Percentiles rank a stretch among this genome's conserved stretches.
Conservation (phyloP, 2,113 vertebrate genomes). For the Emberiza fucata region DNA sequence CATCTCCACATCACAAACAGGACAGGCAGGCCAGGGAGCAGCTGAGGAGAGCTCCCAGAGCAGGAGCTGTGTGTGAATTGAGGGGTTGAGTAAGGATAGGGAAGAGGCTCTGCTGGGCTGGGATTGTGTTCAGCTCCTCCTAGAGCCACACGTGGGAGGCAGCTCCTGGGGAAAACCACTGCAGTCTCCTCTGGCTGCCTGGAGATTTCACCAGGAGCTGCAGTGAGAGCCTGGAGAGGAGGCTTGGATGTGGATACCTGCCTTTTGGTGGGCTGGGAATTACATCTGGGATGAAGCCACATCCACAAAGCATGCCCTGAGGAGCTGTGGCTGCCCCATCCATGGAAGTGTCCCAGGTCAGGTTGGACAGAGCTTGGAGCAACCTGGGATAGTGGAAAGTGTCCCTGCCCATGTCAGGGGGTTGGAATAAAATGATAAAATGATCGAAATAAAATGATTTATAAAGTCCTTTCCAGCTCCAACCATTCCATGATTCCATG, state of each 20-base stretch:
- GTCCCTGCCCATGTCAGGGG: background rate
- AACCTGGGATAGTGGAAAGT: background rate
- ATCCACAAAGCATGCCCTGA: background rate
- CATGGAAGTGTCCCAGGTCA: background rate
- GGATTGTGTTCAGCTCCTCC: background rate
- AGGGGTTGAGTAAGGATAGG: background rate
- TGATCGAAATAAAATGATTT: rapidly evolving
- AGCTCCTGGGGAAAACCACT: background rate
- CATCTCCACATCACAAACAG: rapidly evolving
- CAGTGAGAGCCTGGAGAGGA: background rate
- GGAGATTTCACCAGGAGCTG: background rate
- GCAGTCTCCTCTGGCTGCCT: background rate
- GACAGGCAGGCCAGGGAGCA: background rate
- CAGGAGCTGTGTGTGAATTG: background rate
- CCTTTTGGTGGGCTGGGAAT: background rate
- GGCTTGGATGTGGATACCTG: background rate
- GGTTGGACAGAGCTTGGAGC: background rate
- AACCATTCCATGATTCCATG: background rate
- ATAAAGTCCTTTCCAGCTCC: background rate
- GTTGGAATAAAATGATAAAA: rapidly evolving
- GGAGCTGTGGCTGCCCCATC: background rate
- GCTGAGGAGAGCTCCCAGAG: background rate
- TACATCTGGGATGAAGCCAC: rapidly evolving
- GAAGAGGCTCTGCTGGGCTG: background rate
- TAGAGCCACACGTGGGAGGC: background rate